Evolutionary conservation across 2,888 invertebrate species (phyloP), one percentile per base, ranked within the genome.

Genomic region (Chromoteleia sp.): DNA sequence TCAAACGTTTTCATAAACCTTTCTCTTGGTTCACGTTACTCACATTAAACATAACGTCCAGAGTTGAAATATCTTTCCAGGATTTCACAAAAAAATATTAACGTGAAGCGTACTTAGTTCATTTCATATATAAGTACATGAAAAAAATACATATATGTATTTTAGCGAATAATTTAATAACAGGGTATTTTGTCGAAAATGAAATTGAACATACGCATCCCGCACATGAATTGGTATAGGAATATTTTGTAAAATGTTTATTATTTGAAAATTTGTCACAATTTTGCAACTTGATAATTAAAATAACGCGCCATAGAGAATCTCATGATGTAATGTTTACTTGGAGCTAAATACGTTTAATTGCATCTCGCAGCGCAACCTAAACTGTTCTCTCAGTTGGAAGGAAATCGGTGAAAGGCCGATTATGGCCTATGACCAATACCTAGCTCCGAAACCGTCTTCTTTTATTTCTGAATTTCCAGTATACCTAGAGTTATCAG

Each of bases 381-480:
- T 58, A 48, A 71, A 81, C 68, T 58, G 36, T 75, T 75, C 68
- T 21, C 58, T 39, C 54, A 15, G 48, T 15, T 63, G 59, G 45
- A 68, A 74, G 77, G 84, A 85, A 84, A 86, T 85, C 76, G 65
- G 84, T 84, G 84, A 86, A 85, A 85, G 84, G 82, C 75, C 33
- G 67, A 84, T 83, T 73, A 58, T 54, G 71, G 56, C 19, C 48
- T 82, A 29, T 83, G 65, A 39, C 61, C 36, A 48, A 19, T 36
- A 15, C 14, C 6, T 30, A 14, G 41, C 48, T 39, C 21, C 39
- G 33, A 14, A 67, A 15, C 63, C 74, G 52, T 56, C 58, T 56
- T 54, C 71, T 74, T 70, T 56, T 56, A 61, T 25, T 74, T 39
- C 17, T 54, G 48, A 7, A 54, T 54, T 70, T 41, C 14, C 45